Conservation (phyloP, 2,797 vertebrate genomes). For the Nannoperca obscura region DNA sequence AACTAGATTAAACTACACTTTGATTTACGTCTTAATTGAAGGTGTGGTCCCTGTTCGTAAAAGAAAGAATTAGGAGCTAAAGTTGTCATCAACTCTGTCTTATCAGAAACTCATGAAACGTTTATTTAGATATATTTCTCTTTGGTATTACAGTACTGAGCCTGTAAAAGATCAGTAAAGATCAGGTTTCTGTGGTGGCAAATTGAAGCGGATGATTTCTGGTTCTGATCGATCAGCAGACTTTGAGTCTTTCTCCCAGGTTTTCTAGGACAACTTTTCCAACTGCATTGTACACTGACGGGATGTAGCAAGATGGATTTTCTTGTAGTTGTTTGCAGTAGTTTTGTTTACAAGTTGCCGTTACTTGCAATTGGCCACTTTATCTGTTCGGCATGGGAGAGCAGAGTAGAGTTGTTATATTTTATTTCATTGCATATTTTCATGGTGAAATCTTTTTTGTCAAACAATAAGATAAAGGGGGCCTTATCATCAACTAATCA, state of each 20-base stretch:
- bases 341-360: conserved; percentile 13
- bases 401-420: background rate
- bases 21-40: background rate
- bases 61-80: background rate
- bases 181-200: conserved; percentile 39
- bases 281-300: background rate
- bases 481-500: background rate
- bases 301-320: background rate
- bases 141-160: background rate
- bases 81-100: background rate
- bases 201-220: conserved; percentile 32
- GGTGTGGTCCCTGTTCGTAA: background rate
- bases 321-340: background rate
- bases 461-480: background rate
- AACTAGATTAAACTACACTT: background rate
- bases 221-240: conserved; percentile 31
- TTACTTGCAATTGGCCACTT: conserved; percentile 5
- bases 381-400: background rate
- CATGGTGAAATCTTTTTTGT: background rate
- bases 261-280: conserved; percentile 28
- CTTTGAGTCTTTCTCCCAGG: conserved; percentile 5
- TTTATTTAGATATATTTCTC: conserved; percentile 21
- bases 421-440: background rate
- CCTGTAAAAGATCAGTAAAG: no score
- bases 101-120: background rate